phyloP scores from a whole-genome alignment of 2,888 invertebrate genomes.

The Gymnocheta viridis region DNA sequence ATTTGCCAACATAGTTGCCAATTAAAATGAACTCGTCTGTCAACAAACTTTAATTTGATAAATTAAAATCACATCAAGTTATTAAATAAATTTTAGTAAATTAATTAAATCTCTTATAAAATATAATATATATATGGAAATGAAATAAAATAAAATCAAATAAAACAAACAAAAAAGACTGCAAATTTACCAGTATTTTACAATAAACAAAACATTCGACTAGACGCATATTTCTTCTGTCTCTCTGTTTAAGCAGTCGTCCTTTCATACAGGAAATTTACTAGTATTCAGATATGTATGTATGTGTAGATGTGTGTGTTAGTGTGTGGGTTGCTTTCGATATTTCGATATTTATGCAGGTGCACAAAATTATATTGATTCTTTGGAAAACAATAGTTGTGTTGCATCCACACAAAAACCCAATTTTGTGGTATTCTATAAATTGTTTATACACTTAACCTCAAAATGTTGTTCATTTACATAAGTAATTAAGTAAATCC shows the following conservation, averaged over 20 bases:
- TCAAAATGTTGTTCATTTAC: slow-evolving; percentile 58
- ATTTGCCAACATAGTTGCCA: too few species aligned
- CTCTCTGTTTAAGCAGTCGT: not conserved
- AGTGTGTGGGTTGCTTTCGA: too few species aligned
- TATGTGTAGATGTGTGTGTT: not conserved
- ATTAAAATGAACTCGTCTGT: too few species aligned
- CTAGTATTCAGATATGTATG: not conserved
- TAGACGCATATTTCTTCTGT: not conserved
- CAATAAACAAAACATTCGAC: not conserved
- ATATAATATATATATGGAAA: not conserved
- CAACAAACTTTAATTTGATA: not conserved
- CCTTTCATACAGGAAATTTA: too few species aligned
- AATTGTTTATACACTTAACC: slow-evolving; percentile 53
- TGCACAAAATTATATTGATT: slow-evolving; percentile 31
- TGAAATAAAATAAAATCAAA: too few species aligned
- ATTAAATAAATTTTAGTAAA: slow-evolving; percentile 6
- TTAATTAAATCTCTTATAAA: not conserved
- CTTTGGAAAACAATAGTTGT: slow-evolving; percentile 30
- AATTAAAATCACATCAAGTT: not conserved
- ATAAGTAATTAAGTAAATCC: slow-evolving; percentile 56
- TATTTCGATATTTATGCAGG: slow-evolving; percentile 36
- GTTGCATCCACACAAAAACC: not conserved
- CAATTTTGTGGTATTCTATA: slow-evolving; percentile 57
- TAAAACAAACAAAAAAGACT: too few species aligned
- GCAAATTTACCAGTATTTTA: slow-evolving; percentile 37